Evolutionary conservation across 2,888 invertebrate genomes (phyloP).

Genomic region (Hydrotaea diabolus): DNA sequence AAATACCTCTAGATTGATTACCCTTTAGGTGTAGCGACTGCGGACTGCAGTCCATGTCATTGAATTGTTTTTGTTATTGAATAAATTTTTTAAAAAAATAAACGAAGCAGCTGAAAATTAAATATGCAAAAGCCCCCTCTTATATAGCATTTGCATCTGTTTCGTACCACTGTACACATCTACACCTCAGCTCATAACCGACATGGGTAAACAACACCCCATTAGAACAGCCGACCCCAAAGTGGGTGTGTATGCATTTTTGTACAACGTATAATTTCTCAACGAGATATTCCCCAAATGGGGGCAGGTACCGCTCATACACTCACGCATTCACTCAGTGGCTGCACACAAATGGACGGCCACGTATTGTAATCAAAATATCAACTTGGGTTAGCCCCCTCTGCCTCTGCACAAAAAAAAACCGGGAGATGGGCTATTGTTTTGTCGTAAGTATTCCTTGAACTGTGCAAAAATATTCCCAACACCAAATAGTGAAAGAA

Average conservation of each 20-base stretch:
- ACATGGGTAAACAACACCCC: slow-evolving; percentile 17
- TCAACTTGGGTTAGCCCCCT: slow-evolving; percentile 8
- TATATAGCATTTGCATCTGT: too few species aligned
- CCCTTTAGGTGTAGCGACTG: too few species aligned
- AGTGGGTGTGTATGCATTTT: background rate
- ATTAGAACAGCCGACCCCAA: background rate
- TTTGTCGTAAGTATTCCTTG: slow-evolving; percentile 12
- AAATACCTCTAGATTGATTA: too few species aligned
- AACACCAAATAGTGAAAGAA: slow-evolving; percentile 34
- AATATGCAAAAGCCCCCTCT: too few species aligned
- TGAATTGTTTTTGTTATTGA: too few species aligned
- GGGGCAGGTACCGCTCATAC: background rate
- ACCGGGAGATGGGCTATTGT: slow-evolving; percentile 26
- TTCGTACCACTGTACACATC: background rate
- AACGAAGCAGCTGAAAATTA: too few species aligned
- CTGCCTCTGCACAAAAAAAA: background rate
- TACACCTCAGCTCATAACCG: background rate
- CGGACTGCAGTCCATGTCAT: too few species aligned
- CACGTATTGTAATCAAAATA: slow-evolving; percentile 52
- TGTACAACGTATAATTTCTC: slow-evolving; percentile 11
- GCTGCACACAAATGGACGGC: slow-evolving; percentile 31
- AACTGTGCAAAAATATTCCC: slow-evolving; percentile 29
- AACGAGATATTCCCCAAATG: slow-evolving; percentile 44
- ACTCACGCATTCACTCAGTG: background rate
- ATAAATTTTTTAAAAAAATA: too few species aligned